Evolutionary conservation across 2,113 vertebrate species (phyloP).

Genomic region (Columbina picui): DNA sequence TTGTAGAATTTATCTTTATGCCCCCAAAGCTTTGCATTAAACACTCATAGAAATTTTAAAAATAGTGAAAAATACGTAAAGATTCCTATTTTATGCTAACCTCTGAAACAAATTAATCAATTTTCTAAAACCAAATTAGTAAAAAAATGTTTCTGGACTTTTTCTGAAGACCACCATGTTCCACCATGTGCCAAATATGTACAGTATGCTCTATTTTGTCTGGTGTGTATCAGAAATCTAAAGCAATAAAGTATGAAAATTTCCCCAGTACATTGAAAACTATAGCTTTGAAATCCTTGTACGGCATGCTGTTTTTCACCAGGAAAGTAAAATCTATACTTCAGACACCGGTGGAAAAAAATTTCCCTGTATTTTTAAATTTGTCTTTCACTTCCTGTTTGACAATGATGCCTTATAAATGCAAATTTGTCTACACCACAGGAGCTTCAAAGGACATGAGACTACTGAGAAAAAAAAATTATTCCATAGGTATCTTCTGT

Average conservation of each 20-base stretch:
- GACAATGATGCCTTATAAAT: background rate
- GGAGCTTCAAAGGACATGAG: background rate
- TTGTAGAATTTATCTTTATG: background rate
- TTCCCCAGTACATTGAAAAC: background rate
- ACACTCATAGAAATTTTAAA: background rate
- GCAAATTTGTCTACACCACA: background rate
- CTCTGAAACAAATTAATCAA: background rate
- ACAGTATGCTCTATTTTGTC: background rate
- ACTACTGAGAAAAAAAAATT: background rate
- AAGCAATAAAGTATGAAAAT: background rate
- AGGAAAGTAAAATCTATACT: background rate
- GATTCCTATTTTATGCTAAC: background rate
- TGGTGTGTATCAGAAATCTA: background rate
- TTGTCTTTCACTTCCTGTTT: background rate
- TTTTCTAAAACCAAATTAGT: background rate
- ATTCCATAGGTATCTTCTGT: background rate
- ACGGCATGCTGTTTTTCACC: background rate
- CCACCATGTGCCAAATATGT: background rate
- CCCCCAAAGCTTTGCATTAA: background rate
- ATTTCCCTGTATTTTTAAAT: background rate
- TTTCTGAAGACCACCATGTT: background rate
- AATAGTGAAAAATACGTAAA: background rate
- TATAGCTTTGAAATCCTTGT: background rate
- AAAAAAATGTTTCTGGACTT: background rate
- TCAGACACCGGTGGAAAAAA: background rate